Base-by-base conservation (phyloP, 2,888 invertebrate genomes). In the Drosophila melanosoma region DNA sequence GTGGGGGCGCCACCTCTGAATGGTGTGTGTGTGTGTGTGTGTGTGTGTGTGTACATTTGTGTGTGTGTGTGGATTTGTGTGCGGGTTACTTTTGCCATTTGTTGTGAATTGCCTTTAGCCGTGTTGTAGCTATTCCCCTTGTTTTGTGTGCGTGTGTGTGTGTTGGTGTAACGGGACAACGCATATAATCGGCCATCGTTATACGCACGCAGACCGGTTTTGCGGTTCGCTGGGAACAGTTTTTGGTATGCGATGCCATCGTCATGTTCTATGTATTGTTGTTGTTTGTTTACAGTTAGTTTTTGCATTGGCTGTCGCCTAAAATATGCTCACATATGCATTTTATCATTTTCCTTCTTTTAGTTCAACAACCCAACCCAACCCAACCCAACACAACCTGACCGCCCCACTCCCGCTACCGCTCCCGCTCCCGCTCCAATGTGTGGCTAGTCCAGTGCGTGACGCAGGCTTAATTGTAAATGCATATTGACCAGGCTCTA, bases 291-390 rank as follows among this genome's bases (percentile, higher is more conserved):
- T 69, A 57, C 67, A 60, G 60, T 66, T 65, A 75, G 68, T 61
- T 74, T 72, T 74, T 73, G 87, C 89, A 76, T 82, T 74, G 87
- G 87, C 84, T 71, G 69, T 67, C 76, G 58, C 62, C 72, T 66
- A 79, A 84, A 84, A 84, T 84, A 84, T 87, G 82, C 66, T 69
- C 77, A 66, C 67, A 87, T 82, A 87, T 84, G 70, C 67, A 87
- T 82, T 89, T 89, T 85, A 87, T 87, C 45, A n/a, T 15, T 23
- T 20, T 81, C 71, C 72, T 60, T 61, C 58, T 75, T 64, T 78
- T 59, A 64, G 38, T 56, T 36, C n/a, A 15, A 15, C 54, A 23
- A 23, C 38, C 35, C 7, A 29, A 15, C 51, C n/a, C 54, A 23
- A 23, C 38, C 35, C 7, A 29, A 15, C 51, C 7, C 12, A 40